Conservation (phyloP, 2,797 vertebrate genomes). For the Miichthys miiuy region DNA sequence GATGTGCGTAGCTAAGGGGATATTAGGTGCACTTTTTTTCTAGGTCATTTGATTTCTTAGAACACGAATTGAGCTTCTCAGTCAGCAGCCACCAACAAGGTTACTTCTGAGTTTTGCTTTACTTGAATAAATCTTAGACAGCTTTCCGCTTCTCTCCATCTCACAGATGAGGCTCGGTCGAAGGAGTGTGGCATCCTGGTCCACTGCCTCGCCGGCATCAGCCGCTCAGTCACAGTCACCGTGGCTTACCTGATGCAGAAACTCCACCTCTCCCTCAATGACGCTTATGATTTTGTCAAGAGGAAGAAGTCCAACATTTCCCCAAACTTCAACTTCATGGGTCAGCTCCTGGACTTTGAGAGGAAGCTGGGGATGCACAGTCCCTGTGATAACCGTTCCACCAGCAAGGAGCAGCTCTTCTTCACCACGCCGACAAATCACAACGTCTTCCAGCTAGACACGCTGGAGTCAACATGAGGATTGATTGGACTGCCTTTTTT, state of each 20-base stretch:
- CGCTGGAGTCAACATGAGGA: slow-evolving; percentile 92
- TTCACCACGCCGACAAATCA: slow-evolving; percentile 95
- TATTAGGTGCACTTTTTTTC: slow-evolving; percentile 6
- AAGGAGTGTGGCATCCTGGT: slow-evolving; percentile 95
- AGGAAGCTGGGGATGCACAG: slow-evolving; percentile 93
- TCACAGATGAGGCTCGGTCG: slow-evolving; percentile 93
- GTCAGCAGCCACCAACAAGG: background rate
- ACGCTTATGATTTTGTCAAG: slow-evolving; percentile 97
- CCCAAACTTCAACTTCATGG: slow-evolving; percentile 99
- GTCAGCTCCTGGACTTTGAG: slow-evolving; percentile 97
- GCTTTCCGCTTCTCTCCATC: slow-evolving; percentile 26
- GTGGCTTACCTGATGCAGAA: slow-evolving; percentile 99
- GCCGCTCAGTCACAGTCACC: slow-evolving; percentile 95
- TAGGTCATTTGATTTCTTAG: background rate
- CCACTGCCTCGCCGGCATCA: slow-evolving; percentile 96
- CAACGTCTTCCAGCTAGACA: slow-evolving; percentile 96
- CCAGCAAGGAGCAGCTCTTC: slow-evolving; percentile 85
- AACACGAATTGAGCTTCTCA: background rate
- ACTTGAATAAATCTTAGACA: background rate
- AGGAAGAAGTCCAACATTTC: slow-evolving; percentile 99
- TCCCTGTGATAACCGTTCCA: slow-evolving; percentile 91
- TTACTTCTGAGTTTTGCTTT: no score
- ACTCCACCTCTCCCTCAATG: slow-evolving; percentile 95
- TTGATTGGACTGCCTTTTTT: slow-evolving; percentile 4
- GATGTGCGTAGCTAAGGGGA: slow-evolving; percentile 15